These are phyloP conservation scores for Mesoligia furuncula DNA, from an alignment of 2,888 invertebrate species.

Conservation along the genomic window DNA sequence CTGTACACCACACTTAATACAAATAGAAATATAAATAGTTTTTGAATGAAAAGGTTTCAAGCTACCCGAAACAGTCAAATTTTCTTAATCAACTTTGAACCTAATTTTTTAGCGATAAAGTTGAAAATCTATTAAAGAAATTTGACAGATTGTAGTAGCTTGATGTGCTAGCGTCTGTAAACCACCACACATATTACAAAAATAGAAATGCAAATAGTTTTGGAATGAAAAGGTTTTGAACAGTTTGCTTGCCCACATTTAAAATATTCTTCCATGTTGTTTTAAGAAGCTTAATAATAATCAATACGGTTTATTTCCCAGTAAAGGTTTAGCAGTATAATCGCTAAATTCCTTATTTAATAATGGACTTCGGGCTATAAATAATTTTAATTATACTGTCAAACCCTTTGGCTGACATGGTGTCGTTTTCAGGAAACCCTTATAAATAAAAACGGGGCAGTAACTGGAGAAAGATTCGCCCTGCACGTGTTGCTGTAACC, in stretches of 20 bases:
- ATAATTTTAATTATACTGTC: slow-evolving; percentile 62
- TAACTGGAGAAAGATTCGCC: background rate
- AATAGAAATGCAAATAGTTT: background rate
- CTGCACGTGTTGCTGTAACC: background rate
- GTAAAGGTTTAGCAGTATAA: slow-evolving; percentile 42
- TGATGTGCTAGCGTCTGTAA: too few relatives aligned
- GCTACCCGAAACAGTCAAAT: too few relatives aligned
- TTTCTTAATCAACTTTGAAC: too few relatives aligned
- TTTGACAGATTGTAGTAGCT: too few relatives aligned
- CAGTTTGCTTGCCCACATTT: background rate
- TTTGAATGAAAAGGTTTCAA: too few relatives aligned
- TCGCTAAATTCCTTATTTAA: slow-evolving; percentile 49
- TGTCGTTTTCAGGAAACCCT: slow-evolving; percentile 41
- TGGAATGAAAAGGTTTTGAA: background rate
- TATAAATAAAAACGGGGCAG: slow-evolving; percentile 30
- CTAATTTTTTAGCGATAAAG: too few relatives aligned
- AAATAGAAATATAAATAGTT: too few relatives aligned
- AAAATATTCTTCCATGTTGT: background rate
- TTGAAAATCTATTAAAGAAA: too few relatives aligned
- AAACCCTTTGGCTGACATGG: slow-evolving; percentile 40
- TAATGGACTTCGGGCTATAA: slow-evolving; percentile 52
- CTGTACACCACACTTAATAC: too few relatives aligned
- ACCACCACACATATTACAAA: too few relatives aligned
- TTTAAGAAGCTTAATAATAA: background rate
- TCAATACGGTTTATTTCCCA: background rate